Conservation (phyloP, 1,140 invertebrate species). For the Dinothrombium tinctorium region DNA sequence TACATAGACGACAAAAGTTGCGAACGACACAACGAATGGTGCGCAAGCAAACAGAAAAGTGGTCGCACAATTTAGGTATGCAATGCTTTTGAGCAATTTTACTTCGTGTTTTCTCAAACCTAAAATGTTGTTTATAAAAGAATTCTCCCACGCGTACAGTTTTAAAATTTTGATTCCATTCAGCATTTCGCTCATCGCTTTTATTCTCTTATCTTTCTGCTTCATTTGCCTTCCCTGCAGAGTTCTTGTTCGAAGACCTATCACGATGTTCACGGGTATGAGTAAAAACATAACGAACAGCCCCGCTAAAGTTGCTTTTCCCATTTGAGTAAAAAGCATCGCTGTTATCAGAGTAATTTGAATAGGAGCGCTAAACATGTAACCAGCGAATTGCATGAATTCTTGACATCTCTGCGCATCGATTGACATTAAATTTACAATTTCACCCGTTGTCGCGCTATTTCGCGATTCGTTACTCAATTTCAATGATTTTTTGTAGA, state of each 20-base stretch:
- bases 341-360: constrained; percentile 20
- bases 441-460: constrained; percentile 32
- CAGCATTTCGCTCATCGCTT: constrained; percentile 21
- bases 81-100: too few relatives aligned
- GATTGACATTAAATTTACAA: constrained; percentile 31
- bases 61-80: not conserved
- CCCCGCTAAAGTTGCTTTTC: constrained; percentile 61
- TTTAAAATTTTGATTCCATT: constrained; percentile 47
- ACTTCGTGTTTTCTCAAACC: not conserved
- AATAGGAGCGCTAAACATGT: constrained; percentile 20
- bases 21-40: constrained; percentile 19
- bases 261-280: constrained; percentile 25
- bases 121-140: constrained; percentile 9
- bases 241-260: constrained; percentile 21
- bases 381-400: constrained; percentile 11
- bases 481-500: too few relatives aligned
- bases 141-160: constrained; percentile 47
- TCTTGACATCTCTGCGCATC: constrained; percentile 13
- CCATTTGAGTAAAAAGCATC: constrained; percentile 25
- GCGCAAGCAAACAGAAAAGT: constrained; percentile 12
- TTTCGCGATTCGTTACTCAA: constrained; percentile 21
- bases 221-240: constrained; percentile 23
- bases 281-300: constrained; percentile 59
- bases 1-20: constrained; percentile 23
- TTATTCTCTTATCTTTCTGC: constrained; percentile 20